A percentile compares a stretch with the other conserved stretches of the same genome.
phyloP scores from a whole-genome alignment of 2,888 invertebrate species.

The Tipula helvola region DNA sequence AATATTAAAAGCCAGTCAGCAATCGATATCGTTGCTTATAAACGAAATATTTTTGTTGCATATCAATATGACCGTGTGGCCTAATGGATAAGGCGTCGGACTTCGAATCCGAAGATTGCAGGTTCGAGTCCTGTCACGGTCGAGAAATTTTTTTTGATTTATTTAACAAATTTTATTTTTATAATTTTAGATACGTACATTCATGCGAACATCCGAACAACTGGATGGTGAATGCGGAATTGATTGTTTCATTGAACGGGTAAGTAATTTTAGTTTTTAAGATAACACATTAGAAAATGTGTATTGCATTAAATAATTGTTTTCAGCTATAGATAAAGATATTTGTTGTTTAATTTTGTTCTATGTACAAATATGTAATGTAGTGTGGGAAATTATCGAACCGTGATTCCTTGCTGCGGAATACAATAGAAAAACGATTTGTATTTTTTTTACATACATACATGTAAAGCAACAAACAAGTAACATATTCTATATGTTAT shows the following conservation, averaged over 20 bases:
- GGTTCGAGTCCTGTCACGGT: slow-evolving; percentile 38
- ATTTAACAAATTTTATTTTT: slow-evolving; percentile 6
- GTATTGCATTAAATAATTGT: not conserved
- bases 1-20: not conserved
- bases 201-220: slow-evolving; percentile 16
- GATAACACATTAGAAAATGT: not conserved
- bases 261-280: slow-evolving; percentile 30
- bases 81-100: slow-evolving; percentile 38
- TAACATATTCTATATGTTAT: not conserved
- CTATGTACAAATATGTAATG: not conserved
- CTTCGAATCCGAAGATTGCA: slow-evolving; percentile 31
- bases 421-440: not conserved
- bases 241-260: slow-evolving; percentile 60
- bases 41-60: not conserved
- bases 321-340: not conserved
- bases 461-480: not conserved
- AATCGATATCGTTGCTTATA: not conserved
- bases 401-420: not conserved
- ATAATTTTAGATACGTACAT: slow-evolving; percentile 50
- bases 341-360: not conserved
- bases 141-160: slow-evolving; percentile 22
- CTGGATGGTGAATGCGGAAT: slow-evolving; percentile 48
- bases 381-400: not conserved
- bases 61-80: slow-evolving; percentile 28
- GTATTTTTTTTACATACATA: not conserved